Base-by-base conservation (phyloP, 2,888 invertebrate genomes). In the Minunthozetes semirufus region DNA sequence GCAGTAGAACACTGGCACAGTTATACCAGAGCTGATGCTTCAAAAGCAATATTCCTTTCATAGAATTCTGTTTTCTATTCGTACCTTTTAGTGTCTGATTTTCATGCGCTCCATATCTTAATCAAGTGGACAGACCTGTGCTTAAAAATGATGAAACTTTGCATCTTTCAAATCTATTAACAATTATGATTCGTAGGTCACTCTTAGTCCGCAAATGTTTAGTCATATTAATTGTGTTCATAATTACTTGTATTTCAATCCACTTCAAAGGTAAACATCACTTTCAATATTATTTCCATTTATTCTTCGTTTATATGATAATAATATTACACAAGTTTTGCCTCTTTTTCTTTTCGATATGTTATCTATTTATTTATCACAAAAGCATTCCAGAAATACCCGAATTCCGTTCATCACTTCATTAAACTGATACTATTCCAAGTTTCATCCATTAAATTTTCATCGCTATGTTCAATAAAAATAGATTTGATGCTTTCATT, bases 201-300 rank as follows among this genome's bases (percentile, higher is more conserved):
- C 17, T 74, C 1, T 22, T 42, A 9, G 25, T 76, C 17, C 76
- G 74, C 27, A 76, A 76, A 74, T 70, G 48, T 68, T n/a, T 68
- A 17, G 68, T 76, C 38, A 27, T 76, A 9, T 8, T 46, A 15
- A 22, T 76, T 70, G 66, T 75, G 6, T 38, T 76, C 53, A 59
- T 76, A 46, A 66, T 76, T 11, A 74, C 76, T 17, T 46, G 75
- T 50, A 25, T 70, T 59, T 33, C 33, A 3, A 22, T 76, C 13
- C 72, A 76, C 53, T 59, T 76, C 42, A 73, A 71, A 76, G 74
- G 76, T 76, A 76, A 70, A 38, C 61, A 29, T 33, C 3, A 56
- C 17, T 56, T 25, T 33, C 19, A 6, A 72, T 22, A 72, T 53
- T 27, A 22, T 53, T n/a, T n/a, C 33, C 33, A 33, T 33, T 33